Evolutionary conservation across 2,113 vertebrate species (phyloP), one percentile per base, ranked within the genome.

Genomic region (Terrapene triunguis): DNA sequence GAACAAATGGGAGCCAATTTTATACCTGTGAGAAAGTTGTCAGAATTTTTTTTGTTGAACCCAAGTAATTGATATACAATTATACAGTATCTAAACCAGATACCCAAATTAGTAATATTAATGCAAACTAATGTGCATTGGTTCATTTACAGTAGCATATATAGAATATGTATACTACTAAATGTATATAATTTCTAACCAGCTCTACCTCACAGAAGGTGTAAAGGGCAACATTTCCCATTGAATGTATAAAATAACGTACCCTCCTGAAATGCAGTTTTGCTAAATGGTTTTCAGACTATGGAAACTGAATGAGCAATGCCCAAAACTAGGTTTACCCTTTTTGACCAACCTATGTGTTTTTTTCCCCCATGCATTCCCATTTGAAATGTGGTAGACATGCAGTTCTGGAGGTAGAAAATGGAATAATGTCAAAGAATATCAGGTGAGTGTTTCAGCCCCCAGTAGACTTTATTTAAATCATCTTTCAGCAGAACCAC

Each of bases 311-410:
- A 42, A 5, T 14, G 32, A 87, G 1, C 57, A 54, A 44, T 87
- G 47, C 17, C 19, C 22, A 81, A 13, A 81, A 29, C 83, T 93
- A 8, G 1, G 44, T 92, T 90, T 92, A 27, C 89, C 94, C 9
- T 85, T 11, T 69, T 87, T 95, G 72, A 44, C 38, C 24, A 25
- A 76, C 21, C 22, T 76, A 44, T 95, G 91, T 81, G 5, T n/a
- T 89, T 96, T 96, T 85, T 83, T 74, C 54, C 94, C 94, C 17
- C 54, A 90, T 85, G 16, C 11, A 85, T 14, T 57, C 51, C 69
- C 0, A 0, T 90, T 95, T 90, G 65, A 85, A 85, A 76, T 82
- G 6, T 82, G 25, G 55, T 87, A 53, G 89, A 79, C 53, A 47
- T 19, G 8, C 38, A 57, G 21, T 47, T 95, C 12, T 59, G 47